Evolutionary conservation across 2,797 vertebrate species (phyloP).

Genomic region (Catostomus latipinnis): DNA sequence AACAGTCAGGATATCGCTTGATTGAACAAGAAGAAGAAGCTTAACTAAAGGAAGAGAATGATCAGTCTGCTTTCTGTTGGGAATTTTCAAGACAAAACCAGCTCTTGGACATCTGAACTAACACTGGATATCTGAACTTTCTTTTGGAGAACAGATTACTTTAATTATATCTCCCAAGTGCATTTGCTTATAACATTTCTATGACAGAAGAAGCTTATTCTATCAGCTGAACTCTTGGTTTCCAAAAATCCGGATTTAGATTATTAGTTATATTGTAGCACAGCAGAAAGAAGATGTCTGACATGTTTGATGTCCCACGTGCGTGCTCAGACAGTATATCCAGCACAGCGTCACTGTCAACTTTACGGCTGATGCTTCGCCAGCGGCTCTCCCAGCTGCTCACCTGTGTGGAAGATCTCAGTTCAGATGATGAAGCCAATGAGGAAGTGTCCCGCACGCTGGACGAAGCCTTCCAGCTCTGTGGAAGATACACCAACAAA

Average conservation of each 20-base stretch:
- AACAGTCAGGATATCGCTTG: background rate
- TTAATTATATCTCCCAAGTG: too few relatives aligned
- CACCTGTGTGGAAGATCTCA: constrained; percentile 83
- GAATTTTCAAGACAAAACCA: background rate
- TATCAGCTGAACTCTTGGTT: constrained; percentile 4
- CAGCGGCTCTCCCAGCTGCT: constrained; percentile 82
- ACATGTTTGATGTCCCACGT: constrained; percentile 51
- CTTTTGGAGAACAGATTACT: too few relatives aligned
- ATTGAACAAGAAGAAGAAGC: background rate
- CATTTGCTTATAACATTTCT: too few relatives aligned
- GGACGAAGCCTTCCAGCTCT: constrained; percentile 84
- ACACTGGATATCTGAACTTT: constrained; percentile 9
- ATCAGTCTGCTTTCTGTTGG: background rate
- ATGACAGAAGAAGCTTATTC: background rate
- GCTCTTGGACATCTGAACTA: background rate
- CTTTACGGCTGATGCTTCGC: constrained; percentile 75
- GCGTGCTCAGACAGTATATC: constrained; percentile 75
- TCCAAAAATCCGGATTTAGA: background rate
- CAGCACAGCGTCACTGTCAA: constrained; percentile 75
- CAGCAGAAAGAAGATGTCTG: constrained; percentile 60
- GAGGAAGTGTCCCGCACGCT: constrained; percentile 83
- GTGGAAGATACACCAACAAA: constrained; percentile 69
- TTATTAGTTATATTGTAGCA: background rate
- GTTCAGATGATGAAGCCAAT: constrained; percentile 80
- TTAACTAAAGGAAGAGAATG: constrained; percentile 1